Conservation (phyloP, 2,888 invertebrate species). For the Zygothrica quintamaculata region DNA sequence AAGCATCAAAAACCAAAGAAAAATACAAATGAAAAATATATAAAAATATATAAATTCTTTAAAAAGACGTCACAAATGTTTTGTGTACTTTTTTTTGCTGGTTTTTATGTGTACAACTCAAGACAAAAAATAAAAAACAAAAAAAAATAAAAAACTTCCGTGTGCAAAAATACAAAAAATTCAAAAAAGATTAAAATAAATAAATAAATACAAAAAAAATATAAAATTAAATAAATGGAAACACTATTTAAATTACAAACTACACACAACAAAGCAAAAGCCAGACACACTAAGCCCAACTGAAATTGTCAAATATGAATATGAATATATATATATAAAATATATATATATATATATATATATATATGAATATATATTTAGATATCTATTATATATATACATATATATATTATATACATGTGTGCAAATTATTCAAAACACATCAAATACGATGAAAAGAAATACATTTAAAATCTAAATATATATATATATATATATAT, state of each 20-base stretch:
- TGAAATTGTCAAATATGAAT: slow-evolving; percentile 77
- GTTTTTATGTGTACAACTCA: slow-evolving; percentile 72
- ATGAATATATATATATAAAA: slow-evolving; percentile 36
- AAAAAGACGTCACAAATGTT: slow-evolving; percentile 52
- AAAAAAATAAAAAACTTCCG: slow-evolving; percentile 58
- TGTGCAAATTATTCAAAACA: slow-evolving; percentile 77
- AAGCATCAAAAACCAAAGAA: slow-evolving; percentile 72
- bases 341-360: slow-evolving; percentile 52
- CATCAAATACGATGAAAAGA: slow-evolving; percentile 53
- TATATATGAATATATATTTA: slow-evolving; percentile 67
- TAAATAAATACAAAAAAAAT: slow-evolving; percentile 15
- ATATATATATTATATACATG: slow-evolving; percentile 69
- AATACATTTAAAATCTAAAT: slow-evolving; percentile 9
- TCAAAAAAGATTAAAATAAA: slow-evolving; percentile 16
- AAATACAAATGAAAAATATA: slow-evolving; percentile 28
- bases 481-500: slow-evolving; percentile 32
- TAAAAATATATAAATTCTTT: slow-evolving; percentile 25
- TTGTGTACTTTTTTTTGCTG: slow-evolving; percentile 63
- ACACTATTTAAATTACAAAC: slow-evolving; percentile 43
- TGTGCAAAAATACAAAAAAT: slow-evolving; percentile 58
- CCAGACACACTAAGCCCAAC: slow-evolving; percentile 78
- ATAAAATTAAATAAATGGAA: slow-evolving; percentile 21
- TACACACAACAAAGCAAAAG: slow-evolving; percentile 65
- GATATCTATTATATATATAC: slow-evolving; percentile 65
- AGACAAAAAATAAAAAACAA: no score